A percentile compares a stretch with the other conserved stretches of the same genome.
phyloP scores from a whole-genome alignment of 2,888 invertebrate genomes.

The Andrena bucephala region DNA sequence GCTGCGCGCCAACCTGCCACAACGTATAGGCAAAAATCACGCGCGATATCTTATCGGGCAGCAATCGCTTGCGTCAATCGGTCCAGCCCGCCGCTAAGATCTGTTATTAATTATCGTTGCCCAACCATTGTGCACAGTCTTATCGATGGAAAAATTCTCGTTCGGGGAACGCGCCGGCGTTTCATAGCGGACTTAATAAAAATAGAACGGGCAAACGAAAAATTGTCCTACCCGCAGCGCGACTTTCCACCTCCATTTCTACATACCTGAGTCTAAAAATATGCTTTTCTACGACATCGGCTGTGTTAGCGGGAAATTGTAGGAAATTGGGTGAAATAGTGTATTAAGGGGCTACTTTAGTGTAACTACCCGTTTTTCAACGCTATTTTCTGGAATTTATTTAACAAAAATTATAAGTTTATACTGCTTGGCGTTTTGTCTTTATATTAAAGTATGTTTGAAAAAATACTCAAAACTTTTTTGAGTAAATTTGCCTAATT shows the following conservation, averaged over 20 bases:
- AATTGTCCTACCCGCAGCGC: neutral
- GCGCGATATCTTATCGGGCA: neutral
- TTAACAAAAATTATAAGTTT: too few species aligned
- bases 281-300: constrained; percentile 10
- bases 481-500: too few species aligned
- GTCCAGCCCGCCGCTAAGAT: constrained; percentile 25
- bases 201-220: neutral
- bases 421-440: too few species aligned
- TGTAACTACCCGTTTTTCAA: too few species aligned
- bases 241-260: constrained; percentile 7
- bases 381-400: too few species aligned
- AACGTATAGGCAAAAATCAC: neutral
- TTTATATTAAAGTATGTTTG: too few species aligned
- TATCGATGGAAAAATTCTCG: neutral
- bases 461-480: too few species aligned
- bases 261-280: neutral
- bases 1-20: constrained; percentile 19
- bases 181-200: neutral
- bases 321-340: too few species aligned
- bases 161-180: neutral
- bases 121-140: constrained; percentile 12
- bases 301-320: constrained; percentile 1
- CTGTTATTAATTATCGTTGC: constrained; percentile 45
- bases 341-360: too few species aligned
- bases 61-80: constrained; percentile 39